These are phyloP conservation scores for Bovichtus diacanthus DNA, from an alignment of 2,797 vertebrate genomes.

Conservation along the genomic window DNA sequence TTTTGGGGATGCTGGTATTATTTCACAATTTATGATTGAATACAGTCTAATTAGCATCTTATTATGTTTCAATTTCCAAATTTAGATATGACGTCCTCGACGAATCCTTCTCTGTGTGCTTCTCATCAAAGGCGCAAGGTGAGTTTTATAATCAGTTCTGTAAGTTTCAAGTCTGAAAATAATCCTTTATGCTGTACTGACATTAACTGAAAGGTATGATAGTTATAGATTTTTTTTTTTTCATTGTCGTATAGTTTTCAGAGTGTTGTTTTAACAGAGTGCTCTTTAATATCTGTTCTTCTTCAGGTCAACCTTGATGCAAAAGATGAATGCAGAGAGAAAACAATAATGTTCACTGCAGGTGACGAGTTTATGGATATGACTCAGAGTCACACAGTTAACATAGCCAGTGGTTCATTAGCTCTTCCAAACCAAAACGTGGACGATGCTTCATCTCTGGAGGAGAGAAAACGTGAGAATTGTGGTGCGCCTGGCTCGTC, in stretches of 20 bases:
- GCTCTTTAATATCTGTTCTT: constrained; percentile 7
- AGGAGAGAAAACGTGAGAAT: constrained; percentile 36
- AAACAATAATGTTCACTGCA: constrained; percentile 85
- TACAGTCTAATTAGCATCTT: not conserved
- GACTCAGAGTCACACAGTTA: constrained; percentile 88
- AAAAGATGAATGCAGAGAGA: constrained; percentile 72
- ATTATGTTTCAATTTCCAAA: constrained; percentile 11
- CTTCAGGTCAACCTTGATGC: constrained; percentile 58
- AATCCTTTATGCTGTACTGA: not conserved
- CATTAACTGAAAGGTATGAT: not conserved
- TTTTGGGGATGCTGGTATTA: not conserved
- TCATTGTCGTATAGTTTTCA: not conserved
- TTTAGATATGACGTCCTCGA: constrained; percentile 68
- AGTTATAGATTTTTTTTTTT: not conserved
- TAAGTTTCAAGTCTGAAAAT: not conserved
- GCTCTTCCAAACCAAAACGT: not conserved
- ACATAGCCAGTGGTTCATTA: constrained; percentile 77
- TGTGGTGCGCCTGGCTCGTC: not conserved
- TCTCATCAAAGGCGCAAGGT: constrained; percentile 67
- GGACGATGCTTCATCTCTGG: constrained; percentile 23
- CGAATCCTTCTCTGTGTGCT: constrained; percentile 47
- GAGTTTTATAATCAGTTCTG: constrained; percentile 29
- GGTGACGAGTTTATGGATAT: constrained; percentile 90
- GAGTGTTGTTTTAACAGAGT: not conserved
- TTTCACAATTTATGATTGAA: not conserved